Base-by-base conservation (phyloP, 2,888 invertebrate species). In the Caenorhabditis angaria region DNA sequence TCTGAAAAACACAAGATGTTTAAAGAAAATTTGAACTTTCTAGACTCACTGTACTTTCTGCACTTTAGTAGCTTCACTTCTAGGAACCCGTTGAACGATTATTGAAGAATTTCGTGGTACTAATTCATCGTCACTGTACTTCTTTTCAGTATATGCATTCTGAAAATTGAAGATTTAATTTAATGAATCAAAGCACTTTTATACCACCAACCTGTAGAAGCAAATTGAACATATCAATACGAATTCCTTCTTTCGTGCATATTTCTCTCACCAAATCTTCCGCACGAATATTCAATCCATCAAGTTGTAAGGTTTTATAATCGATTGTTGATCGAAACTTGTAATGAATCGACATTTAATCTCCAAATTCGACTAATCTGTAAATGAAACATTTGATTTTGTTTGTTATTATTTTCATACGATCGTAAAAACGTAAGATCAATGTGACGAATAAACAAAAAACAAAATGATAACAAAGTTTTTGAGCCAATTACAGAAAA, bases 101-200 rank as follows among this genome's bases (percentile, higher is more conserved):
- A 99, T 91, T 28, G 97, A 97, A 65, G 97, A 94, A 88, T 99
- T 99, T 90, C 97, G 95, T 32, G 97, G 95, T 86, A 99, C 96
- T 80, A 97, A 90, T 56, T 93, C 92, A 86, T 96, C 95, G 89
- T 95, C 93, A 57, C 92, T 92, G 90, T 97, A 99, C 83, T 94
- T 96, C 20, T 84, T 77, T 70, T 85, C 86, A 12, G 86, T 86
- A 65, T 86, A 83, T 62, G 88, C 90, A 95, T 96, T 95, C 76
- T 81, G 65, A 29, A 67, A 70, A 51, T 18, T 32, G 41, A 55
- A n/a, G 10, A 20, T 56, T n/a, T 56, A 24, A 51, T 12, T 24
- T 53, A 22, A 22, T 8, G 22, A 25, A 53, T 6, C 18, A 5
- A 50, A 22, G 5, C 2, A 22, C n/a, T 20, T 20, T 24, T 27